Evolutionary conservation across 2,797 vertebrate species (phyloP).

Genomic region (Platalea minor): DNA sequence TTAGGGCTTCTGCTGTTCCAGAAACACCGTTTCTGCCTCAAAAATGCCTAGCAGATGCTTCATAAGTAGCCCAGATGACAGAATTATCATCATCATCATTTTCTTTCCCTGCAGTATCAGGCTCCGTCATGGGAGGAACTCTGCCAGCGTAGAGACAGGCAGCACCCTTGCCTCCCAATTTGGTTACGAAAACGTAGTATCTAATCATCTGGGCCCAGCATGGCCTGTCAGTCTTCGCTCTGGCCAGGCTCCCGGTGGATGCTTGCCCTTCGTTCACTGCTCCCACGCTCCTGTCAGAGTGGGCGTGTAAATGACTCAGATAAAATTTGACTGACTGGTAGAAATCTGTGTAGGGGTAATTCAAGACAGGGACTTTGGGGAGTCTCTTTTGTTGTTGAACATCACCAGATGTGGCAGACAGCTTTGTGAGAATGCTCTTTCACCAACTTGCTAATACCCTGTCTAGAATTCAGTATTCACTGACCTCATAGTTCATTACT

Average conservation of each 20-base stretch:
- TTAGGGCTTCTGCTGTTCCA: not conserved
- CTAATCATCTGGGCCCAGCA: not conserved
- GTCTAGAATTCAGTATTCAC: not conserved
- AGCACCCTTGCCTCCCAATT: not conserved
- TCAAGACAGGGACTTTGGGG: constrained; percentile 6
- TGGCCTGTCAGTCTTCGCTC: not conserved
- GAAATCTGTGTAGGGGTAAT: not conserved
- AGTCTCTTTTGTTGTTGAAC: not conserved
- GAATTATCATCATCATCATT: not conserved
- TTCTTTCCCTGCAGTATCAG: not conserved
- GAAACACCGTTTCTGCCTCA: not conserved
- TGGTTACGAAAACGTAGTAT: not conserved
- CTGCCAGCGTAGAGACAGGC: not conserved
- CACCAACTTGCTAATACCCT: constrained; percentile 1
- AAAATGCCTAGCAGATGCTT: not conserved
- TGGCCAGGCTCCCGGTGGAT: not conserved
- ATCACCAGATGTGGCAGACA: not conserved
- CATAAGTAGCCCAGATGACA: not conserved
- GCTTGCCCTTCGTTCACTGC: not conserved
- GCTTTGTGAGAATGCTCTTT: not conserved
- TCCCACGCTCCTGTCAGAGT: constrained; percentile 1
- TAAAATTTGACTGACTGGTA: constrained; percentile 30
- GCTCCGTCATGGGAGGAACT: not conserved
- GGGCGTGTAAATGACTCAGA: not conserved
- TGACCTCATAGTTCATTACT: not conserved